phyloP scores from a whole-genome alignment of 2,113 vertebrate genomes.

The Neotragus pygmaeus region DNA sequence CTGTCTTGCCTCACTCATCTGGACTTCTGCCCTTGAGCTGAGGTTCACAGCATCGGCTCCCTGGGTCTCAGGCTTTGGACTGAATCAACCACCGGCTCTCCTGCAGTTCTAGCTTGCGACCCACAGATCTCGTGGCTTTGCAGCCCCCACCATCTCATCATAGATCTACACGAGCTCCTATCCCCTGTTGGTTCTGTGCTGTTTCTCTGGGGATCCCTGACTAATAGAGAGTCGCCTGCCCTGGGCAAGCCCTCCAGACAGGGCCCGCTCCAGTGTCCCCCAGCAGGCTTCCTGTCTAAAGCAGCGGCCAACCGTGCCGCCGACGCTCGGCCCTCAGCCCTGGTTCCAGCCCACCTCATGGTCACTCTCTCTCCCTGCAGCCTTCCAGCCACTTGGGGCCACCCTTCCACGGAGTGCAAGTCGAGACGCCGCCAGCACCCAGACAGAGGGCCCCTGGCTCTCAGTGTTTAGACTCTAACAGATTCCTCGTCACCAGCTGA shows the following conservation, averaged over 20 bases:
- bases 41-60: neutral
- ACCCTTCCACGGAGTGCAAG: neutral
- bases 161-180: neutral
- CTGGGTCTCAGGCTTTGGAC: neutral
- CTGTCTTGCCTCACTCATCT: neutral
- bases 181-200: neutral
- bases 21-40: neutral
- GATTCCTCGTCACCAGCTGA: neutral
- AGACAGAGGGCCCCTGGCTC: neutral
- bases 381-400: fast-evolving
- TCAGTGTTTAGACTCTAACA: neutral
- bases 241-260: neutral
- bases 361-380: neutral
- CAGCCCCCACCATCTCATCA: neutral
- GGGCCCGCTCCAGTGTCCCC: neutral
- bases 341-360: neutral
- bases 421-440: neutral
- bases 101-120: neutral
- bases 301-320: neutral
- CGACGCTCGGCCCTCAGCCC: neutral
- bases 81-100: neutral
- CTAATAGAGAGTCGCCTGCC: neutral
- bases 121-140: neutral
- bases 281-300: neutral
- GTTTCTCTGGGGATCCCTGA: neutral